phyloP scores from a whole-genome alignment of 2,888 invertebrate genomes.

The Chorisops tibialis region DNA sequence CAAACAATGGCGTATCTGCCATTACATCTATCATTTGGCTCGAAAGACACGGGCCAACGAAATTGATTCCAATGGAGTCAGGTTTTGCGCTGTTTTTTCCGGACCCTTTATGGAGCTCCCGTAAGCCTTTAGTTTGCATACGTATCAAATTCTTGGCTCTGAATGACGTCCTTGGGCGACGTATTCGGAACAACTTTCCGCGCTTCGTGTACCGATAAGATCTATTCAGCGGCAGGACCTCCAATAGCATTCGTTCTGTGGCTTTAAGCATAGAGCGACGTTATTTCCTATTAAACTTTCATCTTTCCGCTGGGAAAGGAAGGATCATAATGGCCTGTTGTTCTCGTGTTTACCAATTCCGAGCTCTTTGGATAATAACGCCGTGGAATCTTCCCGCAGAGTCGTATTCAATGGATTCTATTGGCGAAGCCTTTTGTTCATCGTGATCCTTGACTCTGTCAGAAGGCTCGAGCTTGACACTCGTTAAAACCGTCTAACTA shows the following conservation, averaged over 20 bases:
- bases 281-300: slow-evolving; percentile 20
- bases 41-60: no score
- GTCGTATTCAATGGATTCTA: slow-evolving; percentile 1
- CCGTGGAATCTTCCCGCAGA: slow-evolving; percentile 10
- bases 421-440: slow-evolving; percentile 5
- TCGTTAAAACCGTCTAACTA: no score
- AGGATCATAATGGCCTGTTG: slow-evolving; percentile 17
- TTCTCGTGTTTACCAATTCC: slow-evolving; percentile 16
- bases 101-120: no score
- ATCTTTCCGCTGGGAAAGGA: slow-evolving; percentile 7
- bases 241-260: no score
- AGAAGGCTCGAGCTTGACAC: background rate
- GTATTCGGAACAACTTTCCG: background rate
- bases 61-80: no score
- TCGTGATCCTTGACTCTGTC: slow-evolving; percentile 2
- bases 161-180: background rate
- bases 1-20: no score
- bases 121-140: no score
- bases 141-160: no score
- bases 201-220: background rate
- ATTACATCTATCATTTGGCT: no score
- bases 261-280: background rate
- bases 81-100: no score
- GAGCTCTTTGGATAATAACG: background rate
- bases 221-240: no score